These are phyloP conservation scores for Lordiphosa fenestrarum DNA, from an alignment of 2,888 invertebrate genomes.

Conservation along the genomic window DNA sequence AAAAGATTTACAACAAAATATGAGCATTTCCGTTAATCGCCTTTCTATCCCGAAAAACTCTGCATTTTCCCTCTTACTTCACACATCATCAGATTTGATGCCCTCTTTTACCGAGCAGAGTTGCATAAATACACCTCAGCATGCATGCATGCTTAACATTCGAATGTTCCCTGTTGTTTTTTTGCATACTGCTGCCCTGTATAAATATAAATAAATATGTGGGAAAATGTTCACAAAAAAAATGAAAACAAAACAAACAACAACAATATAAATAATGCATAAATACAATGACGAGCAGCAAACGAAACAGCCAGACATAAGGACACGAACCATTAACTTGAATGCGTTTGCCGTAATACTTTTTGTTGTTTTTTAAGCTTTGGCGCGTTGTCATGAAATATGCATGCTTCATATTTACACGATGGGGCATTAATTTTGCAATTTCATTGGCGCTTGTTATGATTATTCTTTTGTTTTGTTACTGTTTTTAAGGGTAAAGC, in stretches of 20 bases:
- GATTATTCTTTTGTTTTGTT: slow-evolving; percentile 11
- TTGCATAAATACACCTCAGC: slow-evolving; percentile 35
- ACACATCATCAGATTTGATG: too few relatives aligned
- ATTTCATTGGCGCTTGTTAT: slow-evolving; percentile 50
- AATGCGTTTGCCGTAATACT: slow-evolving; percentile 27
- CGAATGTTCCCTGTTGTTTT: slow-evolving; percentile 11
- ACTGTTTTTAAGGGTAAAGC: background rate
- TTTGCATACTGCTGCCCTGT: slow-evolving; percentile 25
- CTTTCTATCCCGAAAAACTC: too few relatives aligned
- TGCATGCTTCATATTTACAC: slow-evolving; percentile 57
- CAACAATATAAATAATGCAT: slow-evolving; percentile 60
- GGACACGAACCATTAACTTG: slow-evolving; percentile 62
- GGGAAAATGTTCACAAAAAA: slow-evolving; percentile 39
- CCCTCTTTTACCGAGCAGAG: background rate
- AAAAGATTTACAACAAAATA: too few relatives aligned
- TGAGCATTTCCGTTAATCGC: too few relatives aligned
- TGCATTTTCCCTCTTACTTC: too few relatives aligned
- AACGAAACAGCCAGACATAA: slow-evolving; percentile 41
- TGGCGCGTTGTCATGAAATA: slow-evolving; percentile 57
- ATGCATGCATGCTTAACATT: slow-evolving; percentile 25
- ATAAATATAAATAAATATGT: slow-evolving; percentile 48
- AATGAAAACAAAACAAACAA: slow-evolving; percentile 23
- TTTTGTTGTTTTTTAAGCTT: slow-evolving; percentile 37
- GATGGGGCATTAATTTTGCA: slow-evolving; percentile 59
- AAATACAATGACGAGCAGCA: slow-evolving; percentile 46